phyloP scores from a whole-genome alignment of 2,888 invertebrate species.

The Pyrrhosoma nymphula region DNA sequence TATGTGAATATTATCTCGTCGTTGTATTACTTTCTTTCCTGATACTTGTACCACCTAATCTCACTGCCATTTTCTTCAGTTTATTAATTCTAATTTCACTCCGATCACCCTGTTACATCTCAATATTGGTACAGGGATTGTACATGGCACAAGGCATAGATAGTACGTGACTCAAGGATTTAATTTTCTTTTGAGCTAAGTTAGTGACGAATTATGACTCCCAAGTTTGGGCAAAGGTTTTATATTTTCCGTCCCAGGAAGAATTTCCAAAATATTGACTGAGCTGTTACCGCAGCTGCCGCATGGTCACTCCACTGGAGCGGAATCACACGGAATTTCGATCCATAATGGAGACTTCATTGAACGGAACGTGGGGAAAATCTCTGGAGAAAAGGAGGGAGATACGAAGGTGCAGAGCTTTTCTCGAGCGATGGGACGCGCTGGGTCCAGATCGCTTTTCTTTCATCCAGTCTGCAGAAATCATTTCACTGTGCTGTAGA shows the following conservation, averaged over 20 bases:
- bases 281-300: conserved; percentile 14
- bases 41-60: too few species aligned
- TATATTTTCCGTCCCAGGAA: not conserved
- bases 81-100: too few species aligned
- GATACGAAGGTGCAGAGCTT: not conserved
- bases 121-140: too few species aligned
- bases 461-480: not conserved
- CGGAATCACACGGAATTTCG: not conserved
- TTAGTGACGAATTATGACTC: too few species aligned
- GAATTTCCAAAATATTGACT: not conserved
- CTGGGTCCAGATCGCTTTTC: not conserved
- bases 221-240: too few species aligned
- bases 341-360: not conserved
- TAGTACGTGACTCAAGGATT: too few species aligned
- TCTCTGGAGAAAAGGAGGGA: not conserved
- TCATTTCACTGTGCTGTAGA: not conserved
- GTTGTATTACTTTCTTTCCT: too few species aligned
- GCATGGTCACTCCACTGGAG: not conserved
- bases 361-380: not conserved
- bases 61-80: too few species aligned
- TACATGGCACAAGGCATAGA: too few species aligned
- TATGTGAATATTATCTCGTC: too few species aligned
- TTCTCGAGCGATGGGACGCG: not conserved
- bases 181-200: too few species aligned
- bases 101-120: too few species aligned